Conservation (phyloP, 2,113 vertebrate species). For the Myrmecobius fasciatus region DNA sequence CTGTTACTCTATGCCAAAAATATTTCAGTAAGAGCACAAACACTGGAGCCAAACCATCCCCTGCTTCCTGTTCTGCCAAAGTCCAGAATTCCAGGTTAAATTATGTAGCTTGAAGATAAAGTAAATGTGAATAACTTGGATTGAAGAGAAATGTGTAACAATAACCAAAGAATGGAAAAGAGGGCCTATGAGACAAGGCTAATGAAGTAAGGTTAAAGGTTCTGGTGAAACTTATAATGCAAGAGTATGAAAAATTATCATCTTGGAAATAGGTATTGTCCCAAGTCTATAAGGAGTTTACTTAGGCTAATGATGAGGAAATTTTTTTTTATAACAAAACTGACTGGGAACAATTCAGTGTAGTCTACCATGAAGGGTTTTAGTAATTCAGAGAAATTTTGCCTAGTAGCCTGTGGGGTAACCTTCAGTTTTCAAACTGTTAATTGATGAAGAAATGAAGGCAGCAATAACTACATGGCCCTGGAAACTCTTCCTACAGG, state of each 20-base stretch:
- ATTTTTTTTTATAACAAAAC: background rate
- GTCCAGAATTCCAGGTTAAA: background rate
- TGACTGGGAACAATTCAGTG: background rate
- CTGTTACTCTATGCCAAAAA: background rate
- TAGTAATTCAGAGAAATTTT: background rate
- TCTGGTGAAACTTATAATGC: background rate
- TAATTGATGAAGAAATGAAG: background rate
- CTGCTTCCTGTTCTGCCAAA: background rate
- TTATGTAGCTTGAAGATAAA: background rate
- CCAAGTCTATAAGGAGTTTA: background rate
- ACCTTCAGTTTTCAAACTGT: constrained; percentile 6
- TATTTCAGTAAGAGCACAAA: background rate
- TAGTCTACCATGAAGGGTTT: background rate
- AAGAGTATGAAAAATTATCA: background rate
- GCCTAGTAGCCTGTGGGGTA: background rate
- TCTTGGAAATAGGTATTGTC: background rate
- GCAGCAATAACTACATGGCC: background rate
- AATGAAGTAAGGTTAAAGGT: background rate
- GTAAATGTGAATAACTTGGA: background rate
- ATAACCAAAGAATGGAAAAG: background rate
- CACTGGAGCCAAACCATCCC: background rate
- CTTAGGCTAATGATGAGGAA: background rate
- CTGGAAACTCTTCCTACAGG: constrained; percentile 8
- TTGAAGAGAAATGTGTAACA: background rate
- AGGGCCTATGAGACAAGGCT: background rate